A percentile compares a stretch with the other conserved stretches of the same genome.
Evolutionary conservation across 2,113 vertebrate species (phyloP).

Genomic region (Ciconia stormi): DNA sequence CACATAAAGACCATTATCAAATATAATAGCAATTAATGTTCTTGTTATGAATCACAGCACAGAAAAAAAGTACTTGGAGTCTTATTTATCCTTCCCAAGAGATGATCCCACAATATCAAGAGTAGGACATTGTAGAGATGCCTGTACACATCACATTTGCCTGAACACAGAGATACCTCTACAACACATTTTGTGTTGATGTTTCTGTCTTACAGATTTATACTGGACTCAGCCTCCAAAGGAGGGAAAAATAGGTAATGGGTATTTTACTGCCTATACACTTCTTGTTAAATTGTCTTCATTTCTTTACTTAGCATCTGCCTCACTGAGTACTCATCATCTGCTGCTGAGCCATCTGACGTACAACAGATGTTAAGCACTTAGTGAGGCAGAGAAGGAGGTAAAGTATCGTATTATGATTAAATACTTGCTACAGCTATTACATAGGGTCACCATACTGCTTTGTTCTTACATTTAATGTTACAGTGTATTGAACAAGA

Average conservation of each 20-base stretch:
- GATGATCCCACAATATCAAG: neutral
- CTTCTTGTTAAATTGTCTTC: conserved; percentile 54
- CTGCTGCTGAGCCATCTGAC: conserved; percentile 56
- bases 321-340: conserved; percentile 58
- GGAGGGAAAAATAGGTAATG: conserved; percentile 16
- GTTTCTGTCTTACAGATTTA: neutral
- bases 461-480: neutral
- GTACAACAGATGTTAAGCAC: conserved; percentile 64
- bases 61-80: neutral
- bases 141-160: neutral
- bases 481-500: neutral
- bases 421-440: conserved; percentile 29
- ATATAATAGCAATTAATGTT: neutral
- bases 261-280: conserved; percentile 36
- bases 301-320: conserved; percentile 52
- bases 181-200: neutral
- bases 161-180: too few species aligned
- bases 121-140: neutral
- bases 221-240: neutral
- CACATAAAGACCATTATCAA: neutral
- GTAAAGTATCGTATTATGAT: conserved; percentile 53
- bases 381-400: conserved; percentile 55
- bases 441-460: conserved; percentile 10
- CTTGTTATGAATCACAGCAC: neutral
- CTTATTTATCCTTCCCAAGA: neutral